Percentiles rank a stretch among this genome's conserved stretches.
phyloP scores from a whole-genome alignment of 2,797 vertebrate genomes.

The Salarias fasciatus region DNA sequence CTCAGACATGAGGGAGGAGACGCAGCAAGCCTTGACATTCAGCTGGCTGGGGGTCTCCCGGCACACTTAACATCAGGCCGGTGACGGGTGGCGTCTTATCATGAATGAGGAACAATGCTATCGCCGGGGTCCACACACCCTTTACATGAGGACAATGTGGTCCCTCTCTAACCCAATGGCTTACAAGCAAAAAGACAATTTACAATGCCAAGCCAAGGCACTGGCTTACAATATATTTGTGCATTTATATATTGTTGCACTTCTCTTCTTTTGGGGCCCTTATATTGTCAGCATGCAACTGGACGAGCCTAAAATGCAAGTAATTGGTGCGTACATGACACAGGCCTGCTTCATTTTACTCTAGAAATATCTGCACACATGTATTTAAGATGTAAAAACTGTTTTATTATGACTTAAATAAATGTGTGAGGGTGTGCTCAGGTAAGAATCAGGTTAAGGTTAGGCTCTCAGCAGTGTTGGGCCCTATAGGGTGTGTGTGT shows the following conservation, averaged over 20 bases:
- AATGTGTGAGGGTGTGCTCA: too few species aligned
- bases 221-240: neutral
- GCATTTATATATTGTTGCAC: too few species aligned
- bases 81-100: conserved; percentile 42
- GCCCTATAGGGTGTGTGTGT: conserved; percentile 11
- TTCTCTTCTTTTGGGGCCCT: too few species aligned
- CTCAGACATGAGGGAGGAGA: conserved; percentile 54
- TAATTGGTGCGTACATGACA: too few species aligned
- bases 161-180: conserved; percentile 23
- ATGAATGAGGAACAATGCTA: conserved; percentile 27
- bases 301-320: too few species aligned
- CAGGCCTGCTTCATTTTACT: too few species aligned
- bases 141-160: conserved; percentile 16
- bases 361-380: too few species aligned
- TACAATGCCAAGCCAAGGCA: conserved; percentile 25
- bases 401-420: too few species aligned
- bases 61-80: conserved; percentile 32
- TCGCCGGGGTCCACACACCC: conserved; percentile 26
- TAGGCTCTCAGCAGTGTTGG: too few species aligned
- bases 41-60: conserved; percentile 33
- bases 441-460: too few species aligned
- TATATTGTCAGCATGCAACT: too few species aligned
- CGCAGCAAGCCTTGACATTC: conserved; percentile 58
- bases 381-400: too few species aligned
- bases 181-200: conserved; percentile 28